These are phyloP conservation scores for Dione juno DNA, from an alignment of 2,888 invertebrate genomes.

Conservation along the genomic window DNA sequence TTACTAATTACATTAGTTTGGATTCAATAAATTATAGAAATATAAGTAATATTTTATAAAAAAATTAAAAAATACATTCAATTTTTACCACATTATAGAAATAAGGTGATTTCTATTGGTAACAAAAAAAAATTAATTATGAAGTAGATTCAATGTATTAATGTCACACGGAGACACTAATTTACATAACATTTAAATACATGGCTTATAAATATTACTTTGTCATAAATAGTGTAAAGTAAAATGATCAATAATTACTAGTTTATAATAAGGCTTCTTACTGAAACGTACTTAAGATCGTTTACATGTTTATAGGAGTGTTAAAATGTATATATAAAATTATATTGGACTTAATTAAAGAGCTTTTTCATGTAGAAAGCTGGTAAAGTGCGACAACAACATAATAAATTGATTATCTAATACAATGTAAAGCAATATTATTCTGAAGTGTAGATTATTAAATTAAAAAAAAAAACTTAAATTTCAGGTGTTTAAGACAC, in stretches of 20 bases:
- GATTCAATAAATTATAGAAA: no score
- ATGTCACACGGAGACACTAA: neutral
- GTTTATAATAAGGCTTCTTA: slow-evolving; percentile 39
- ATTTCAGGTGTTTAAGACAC: no score
- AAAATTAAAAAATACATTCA: no score
- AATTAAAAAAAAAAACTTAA: neutral
- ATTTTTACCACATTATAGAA: no score
- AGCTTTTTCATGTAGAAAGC: slow-evolving; percentile 28
- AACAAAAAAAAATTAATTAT: neutral
- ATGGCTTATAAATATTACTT: slow-evolving; percentile 12
- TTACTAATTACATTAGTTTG: no score
- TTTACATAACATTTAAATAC: neutral
- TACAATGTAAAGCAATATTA: neutral
- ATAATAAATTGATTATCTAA: slow-evolving; percentile 12
- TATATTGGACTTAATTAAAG: slow-evolving; percentile 44
- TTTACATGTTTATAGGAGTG: slow-evolving; percentile 49
- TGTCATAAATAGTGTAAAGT: slow-evolving; percentile 33
- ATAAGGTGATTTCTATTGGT: no score
- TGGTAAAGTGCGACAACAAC: slow-evolving; percentile 13
- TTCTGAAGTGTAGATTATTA: neutral
- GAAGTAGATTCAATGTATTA: neutral
- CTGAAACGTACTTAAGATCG: slow-evolving; percentile 45
- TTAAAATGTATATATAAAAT: slow-evolving; percentile 40
- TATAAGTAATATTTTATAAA: no score
- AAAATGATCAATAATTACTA: slow-evolving; percentile 16